Evolutionary conservation across 2,113 vertebrate species (phyloP).

Genomic region (Myanophis thanlyinensis): DNA sequence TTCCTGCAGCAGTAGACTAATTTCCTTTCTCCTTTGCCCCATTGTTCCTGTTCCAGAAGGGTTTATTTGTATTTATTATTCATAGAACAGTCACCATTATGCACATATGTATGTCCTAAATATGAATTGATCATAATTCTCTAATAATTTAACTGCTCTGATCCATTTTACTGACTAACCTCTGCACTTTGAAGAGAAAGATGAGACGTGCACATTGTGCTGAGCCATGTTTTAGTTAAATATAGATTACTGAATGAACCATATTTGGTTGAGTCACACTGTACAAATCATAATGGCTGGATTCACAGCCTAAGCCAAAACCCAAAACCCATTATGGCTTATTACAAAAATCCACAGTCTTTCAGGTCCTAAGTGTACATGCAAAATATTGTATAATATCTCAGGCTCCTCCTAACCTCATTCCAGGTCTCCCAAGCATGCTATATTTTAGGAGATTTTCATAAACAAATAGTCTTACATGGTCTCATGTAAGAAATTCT

Average conservation of each 20-base stretch:
- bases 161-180: neutral
- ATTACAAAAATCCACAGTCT: neutral
- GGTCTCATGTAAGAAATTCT: neutral
- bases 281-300: neutral
- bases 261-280: neutral
- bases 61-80: neutral
- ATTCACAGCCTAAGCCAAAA: neutral
- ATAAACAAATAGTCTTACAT: neutral
- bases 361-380: neutral
- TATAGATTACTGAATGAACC: neutral
- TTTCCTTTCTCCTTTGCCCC: neutral
- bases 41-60: neutral
- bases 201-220: neutral
- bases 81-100: neutral
- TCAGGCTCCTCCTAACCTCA: neutral
- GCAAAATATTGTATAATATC: neutral
- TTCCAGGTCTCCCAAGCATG: neutral
- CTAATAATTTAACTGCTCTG: neutral
- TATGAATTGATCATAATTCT: neutral
- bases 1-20: neutral
- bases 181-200: neutral
- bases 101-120: neutral
- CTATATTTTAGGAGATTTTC: neutral
- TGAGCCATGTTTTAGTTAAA: neutral
- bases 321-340: neutral